Conservation (phyloP, 2,113 vertebrate genomes). For the Anthoscopus minutus region DNA sequence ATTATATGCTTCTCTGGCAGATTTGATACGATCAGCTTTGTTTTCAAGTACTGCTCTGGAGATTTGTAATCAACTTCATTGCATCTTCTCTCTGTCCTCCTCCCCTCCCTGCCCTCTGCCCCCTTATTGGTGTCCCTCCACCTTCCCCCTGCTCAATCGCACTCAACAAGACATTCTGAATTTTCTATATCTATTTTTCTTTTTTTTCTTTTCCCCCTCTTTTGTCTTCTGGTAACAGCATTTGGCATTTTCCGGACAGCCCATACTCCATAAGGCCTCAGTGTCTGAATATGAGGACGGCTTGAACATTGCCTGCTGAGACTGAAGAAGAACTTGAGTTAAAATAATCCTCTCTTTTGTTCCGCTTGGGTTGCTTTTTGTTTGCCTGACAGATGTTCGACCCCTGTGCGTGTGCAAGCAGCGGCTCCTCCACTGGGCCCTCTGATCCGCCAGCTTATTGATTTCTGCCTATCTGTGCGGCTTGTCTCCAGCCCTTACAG, state of each 20-base stretch:
- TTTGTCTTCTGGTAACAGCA: constrained; percentile 54
- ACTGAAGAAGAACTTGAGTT: constrained; percentile 70
- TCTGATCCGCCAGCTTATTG: constrained; percentile 61
- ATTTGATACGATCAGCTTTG: not conserved
- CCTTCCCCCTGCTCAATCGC: not conserved
- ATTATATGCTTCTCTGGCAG: not conserved
- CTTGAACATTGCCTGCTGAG: constrained; percentile 71
- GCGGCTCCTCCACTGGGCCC: constrained; percentile 47
- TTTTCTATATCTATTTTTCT: constrained; percentile 35
- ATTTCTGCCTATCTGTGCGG: constrained; percentile 42
- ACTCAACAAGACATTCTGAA: constrained; percentile 2
- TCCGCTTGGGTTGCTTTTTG: constrained; percentile 66
- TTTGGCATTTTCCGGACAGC: constrained; percentile 62
- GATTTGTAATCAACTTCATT: not conserved
- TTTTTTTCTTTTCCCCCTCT: not conserved
- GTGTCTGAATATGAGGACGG: constrained; percentile 57
- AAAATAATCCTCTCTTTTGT: constrained; percentile 75
- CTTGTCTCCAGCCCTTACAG: constrained; percentile 39
- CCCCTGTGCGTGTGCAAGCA: constrained; percentile 48
- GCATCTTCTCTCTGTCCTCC: not conserved
- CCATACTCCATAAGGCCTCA: constrained; percentile 49
- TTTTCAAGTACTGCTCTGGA: not conserved
- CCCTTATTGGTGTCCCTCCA: not conserved
- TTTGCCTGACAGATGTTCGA: constrained; percentile 74
- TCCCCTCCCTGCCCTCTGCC: not conserved